These are phyloP conservation scores for Laticauda colubrina DNA, from an alignment of 2,113 vertebrate species.

Conservation along the genomic window DNA sequence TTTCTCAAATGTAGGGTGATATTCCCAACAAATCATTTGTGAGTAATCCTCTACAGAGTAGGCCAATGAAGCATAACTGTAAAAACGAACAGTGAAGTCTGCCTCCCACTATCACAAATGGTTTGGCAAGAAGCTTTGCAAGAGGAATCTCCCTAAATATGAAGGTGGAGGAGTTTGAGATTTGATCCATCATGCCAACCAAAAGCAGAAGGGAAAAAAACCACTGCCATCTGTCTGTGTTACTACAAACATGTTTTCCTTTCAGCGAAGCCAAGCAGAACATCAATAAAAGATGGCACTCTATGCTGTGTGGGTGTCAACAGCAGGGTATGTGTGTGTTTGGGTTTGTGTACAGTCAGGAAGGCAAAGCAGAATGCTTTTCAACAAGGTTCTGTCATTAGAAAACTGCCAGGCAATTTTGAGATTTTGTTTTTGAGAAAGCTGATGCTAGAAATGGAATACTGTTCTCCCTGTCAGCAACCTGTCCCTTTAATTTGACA, in stretches of 20 bases:
- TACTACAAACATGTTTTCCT: constrained; percentile 13
- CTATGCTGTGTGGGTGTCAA: constrained; percentile 17
- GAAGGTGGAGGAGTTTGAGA: background rate
- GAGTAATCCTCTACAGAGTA: background rate
- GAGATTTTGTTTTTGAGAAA: background rate
- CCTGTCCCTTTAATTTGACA: background rate
- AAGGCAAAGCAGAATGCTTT: background rate
- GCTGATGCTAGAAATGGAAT: background rate
- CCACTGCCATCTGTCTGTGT: constrained; percentile 25
- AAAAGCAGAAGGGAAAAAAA: background rate
- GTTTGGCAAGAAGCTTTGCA: background rate
- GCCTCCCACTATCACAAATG: background rate
- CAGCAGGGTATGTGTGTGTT: constrained; percentile 12
- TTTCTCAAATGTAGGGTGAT: background rate
- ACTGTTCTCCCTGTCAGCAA: background rate
- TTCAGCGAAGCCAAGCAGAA: constrained; percentile 17
- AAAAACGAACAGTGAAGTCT: background rate
- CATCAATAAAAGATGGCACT: constrained; percentile 34
- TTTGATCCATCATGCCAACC: background rate
- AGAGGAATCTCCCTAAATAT: background rate
- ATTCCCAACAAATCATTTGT: background rate
- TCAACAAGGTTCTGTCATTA: background rate
- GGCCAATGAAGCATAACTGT: background rate
- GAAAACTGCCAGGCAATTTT: background rate
- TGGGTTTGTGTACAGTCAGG: constrained; percentile 23